A percentile compares a stretch with the other conserved stretches of the same genome.
These are phyloP conservation scores for Tragopan temminckii DNA, from an alignment of 2,797 vertebrate genomes.

Conservation along the genomic window DNA sequence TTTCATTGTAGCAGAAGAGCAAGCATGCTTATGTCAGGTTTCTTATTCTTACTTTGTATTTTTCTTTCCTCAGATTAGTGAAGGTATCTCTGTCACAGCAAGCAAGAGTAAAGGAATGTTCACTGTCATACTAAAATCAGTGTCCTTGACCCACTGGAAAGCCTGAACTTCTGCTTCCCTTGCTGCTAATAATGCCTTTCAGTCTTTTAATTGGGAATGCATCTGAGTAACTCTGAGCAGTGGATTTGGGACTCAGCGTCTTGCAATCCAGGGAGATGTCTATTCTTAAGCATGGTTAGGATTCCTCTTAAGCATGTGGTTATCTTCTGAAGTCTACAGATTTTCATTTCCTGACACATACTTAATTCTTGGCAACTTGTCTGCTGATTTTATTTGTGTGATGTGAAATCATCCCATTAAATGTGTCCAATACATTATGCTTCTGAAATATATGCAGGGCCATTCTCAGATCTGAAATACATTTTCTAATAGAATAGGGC, in stretches of 20 bases:
- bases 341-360: slow-evolving; percentile 17
- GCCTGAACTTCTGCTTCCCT: not conserved
- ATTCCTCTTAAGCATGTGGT: not conserved
- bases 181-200: not conserved
- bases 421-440: rapidly evolving
- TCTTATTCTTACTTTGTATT: not conserved
- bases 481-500: not conserved
- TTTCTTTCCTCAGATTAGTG: not conserved
- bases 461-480: not conserved
- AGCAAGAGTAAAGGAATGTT: not conserved
- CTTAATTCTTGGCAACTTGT: slow-evolving; percentile 15
- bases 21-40: not conserved
- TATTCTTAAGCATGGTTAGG: not conserved
- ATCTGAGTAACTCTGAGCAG: rapidly evolving
- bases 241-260: not conserved
- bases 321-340: slow-evolving; percentile 1
- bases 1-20: not conserved
- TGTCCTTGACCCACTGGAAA: not conserved
- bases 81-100: not conserved
- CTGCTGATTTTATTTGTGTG: not conserved
- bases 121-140: not conserved
- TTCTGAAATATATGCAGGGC: not conserved
- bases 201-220: not conserved
- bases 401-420: not conserved
- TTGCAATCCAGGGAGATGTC: not conserved